phyloP scores from a whole-genome alignment of 1,140 invertebrate genomes.

The Belonocnema kinseyi region DNA sequence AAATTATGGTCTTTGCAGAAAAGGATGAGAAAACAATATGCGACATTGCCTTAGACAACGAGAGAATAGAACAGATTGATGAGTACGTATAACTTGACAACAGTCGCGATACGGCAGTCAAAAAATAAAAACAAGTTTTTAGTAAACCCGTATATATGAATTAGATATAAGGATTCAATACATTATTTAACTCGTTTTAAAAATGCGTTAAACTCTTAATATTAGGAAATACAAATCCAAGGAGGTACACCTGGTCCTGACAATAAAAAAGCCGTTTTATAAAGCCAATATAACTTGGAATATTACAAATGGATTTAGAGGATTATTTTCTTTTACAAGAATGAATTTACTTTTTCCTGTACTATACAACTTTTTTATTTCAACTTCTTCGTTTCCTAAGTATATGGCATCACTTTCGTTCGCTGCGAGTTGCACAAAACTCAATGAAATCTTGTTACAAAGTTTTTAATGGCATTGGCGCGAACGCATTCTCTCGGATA shows the following conservation, averaged over 20 bases:
- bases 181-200: too few relatives aligned
- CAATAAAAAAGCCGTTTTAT: not conserved
- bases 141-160: too few relatives aligned
- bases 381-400: not conserved
- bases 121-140: too few relatives aligned
- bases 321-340: not conserved
- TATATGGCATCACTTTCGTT: not conserved
- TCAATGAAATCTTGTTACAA: slow-evolving; percentile 33
- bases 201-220: too few relatives aligned
- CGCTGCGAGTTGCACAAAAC: not conserved
- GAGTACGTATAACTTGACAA: too few relatives aligned
- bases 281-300: not conserved
- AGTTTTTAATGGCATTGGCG: slow-evolving; percentile 27
- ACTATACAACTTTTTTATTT: not conserved
- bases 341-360: not conserved
- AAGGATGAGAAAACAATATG: too few relatives aligned
- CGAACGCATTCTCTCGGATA: slow-evolving; percentile 4
- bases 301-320: not conserved
- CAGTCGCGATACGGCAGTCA: too few relatives aligned
- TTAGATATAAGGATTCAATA: too few relatives aligned
- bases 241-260: not conserved
- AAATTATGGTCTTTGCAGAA: too few relatives aligned
- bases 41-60: too few relatives aligned
- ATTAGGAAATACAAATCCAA: too few relatives aligned
- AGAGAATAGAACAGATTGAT: too few relatives aligned